Conservation (phyloP, 2,797 vertebrate species). For the Centroberyx gerrardi region DNA sequence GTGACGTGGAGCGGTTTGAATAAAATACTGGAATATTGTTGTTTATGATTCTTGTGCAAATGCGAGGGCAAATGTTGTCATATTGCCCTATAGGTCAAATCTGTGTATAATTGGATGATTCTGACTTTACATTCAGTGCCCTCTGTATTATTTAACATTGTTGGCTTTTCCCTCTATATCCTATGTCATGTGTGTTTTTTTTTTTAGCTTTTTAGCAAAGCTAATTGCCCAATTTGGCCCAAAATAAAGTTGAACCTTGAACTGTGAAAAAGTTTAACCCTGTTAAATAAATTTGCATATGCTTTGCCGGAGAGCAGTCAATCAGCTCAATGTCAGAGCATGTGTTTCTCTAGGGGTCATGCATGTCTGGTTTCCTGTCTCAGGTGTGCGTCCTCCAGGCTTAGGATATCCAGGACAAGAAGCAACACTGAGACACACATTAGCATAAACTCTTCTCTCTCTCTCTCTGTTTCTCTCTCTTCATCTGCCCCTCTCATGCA, state of each 20-base stretch:
- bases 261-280: slow-evolving; percentile 23
- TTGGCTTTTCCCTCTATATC: neutral
- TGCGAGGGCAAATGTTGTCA: neutral
- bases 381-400: slow-evolving; percentile 53
- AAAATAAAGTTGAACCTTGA: slow-evolving; percentile 44
- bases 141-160: slow-evolving; percentile 8
- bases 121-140: neutral
- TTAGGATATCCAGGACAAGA: slow-evolving; percentile 41
- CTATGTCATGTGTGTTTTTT: neutral
- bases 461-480: slow-evolving; percentile 9
- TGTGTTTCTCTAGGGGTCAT: slow-evolving; percentile 63
- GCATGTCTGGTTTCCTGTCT: slow-evolving; percentile 23
- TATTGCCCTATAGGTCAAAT: neutral
- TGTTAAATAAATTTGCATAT: slow-evolving; percentile 52
- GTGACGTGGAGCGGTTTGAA: neutral
- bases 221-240: slow-evolving; percentile 26
- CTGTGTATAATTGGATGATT: neutral
- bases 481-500: slow-evolving; percentile 48
- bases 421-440: slow-evolving; percentile 47
- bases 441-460: slow-evolving; percentile 54
- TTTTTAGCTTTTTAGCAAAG: neutral
- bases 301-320: slow-evolving; percentile 50
- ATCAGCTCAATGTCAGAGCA: slow-evolving; percentile 53
- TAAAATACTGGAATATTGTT: neutral
- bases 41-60: neutral